phyloP scores from a whole-genome alignment of 2,797 vertebrate genomes.

The Acanthopagrus latus region DNA sequence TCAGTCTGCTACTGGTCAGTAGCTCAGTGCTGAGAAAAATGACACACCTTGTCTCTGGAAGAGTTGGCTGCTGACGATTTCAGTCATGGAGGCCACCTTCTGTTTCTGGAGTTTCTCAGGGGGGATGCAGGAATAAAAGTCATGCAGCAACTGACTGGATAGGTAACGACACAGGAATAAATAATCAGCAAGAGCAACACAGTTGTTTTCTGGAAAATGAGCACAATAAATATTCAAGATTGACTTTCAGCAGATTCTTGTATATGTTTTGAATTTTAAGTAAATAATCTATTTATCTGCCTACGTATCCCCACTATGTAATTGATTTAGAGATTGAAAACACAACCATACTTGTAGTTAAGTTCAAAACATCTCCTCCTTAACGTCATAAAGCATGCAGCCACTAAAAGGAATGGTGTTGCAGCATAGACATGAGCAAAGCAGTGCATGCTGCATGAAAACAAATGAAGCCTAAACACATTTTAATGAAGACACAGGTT shows the following conservation, averaged over 20 bases:
- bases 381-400: conserved; percentile 28
- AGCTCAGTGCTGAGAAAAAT: conserved; percentile 4
- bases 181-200: conserved; percentile 32
- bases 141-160: conserved; percentile 91
- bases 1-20: background rate
- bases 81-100: conserved; percentile 96
- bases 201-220: conserved; percentile 25
- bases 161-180: conserved; percentile 38
- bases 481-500: conserved; percentile 75
- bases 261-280: conserved; percentile 2
- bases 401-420: conserved; percentile 27
- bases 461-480: conserved; percentile 60
- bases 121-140: conserved; percentile 96
- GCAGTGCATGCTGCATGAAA: conserved; percentile 44
- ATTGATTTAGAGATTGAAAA: conserved; percentile 32
- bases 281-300: background rate
- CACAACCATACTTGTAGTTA: background rate
- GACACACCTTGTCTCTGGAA: conserved; percentile 93
- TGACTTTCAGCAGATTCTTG: background rate
- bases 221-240: conserved; percentile 31
- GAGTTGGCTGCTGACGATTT: conserved; percentile 94
- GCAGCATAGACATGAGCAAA: conserved; percentile 27
- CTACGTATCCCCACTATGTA: conserved; percentile 1
- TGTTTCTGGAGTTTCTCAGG: conserved; percentile 94
- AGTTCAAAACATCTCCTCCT: conserved; percentile 14